A percentile compares a stretch with the other conserved stretches of the same genome.
These are phyloP conservation scores for Achatina immaculata DNA, from an alignment of 1,140 invertebrate species.

Conservation along the genomic window DNA sequence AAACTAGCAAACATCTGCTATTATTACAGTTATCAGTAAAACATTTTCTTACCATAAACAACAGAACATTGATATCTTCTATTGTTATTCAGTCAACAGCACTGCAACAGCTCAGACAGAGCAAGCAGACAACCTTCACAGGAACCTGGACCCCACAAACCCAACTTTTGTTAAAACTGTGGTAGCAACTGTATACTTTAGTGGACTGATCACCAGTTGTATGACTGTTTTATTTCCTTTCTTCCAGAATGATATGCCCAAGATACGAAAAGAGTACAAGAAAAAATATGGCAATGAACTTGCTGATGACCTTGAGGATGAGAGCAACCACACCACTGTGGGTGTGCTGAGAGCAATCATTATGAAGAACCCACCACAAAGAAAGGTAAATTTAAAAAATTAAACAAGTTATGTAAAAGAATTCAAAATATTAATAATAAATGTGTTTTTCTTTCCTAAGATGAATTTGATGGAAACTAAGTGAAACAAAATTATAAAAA, in stretches of 20 bases:
- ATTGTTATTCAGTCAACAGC: constrained; percentile 11
- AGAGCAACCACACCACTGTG: constrained; percentile 51
- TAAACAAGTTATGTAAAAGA: neutral
- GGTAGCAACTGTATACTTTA: neutral
- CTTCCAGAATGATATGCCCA: constrained; percentile 28
- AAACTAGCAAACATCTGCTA: too few species aligned
- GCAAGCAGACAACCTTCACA: constrained; percentile 21
- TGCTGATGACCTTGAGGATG: constrained; percentile 54
- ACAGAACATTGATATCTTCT: neutral
- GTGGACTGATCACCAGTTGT: neutral
- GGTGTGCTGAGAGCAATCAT: constrained; percentile 54
- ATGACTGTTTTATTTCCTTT: neutral
- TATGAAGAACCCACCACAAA: constrained; percentile 41
- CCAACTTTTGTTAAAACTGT: constrained; percentile 37
- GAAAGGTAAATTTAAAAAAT: constrained; percentile 36
- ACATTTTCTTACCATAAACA: too few species aligned
- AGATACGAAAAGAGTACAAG: constrained; percentile 57
- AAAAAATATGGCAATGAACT: constrained; percentile 63
- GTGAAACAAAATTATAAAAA: neutral
- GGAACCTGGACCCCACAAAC: constrained; percentile 32
- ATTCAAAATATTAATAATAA: neutral
- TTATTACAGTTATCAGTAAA: too few species aligned
- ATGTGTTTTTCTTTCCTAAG: neutral
- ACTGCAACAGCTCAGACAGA: constrained; percentile 11
- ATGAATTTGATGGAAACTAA: too few species aligned